Base-by-base conservation (phyloP, 1,140 invertebrate species). In the Drosophila leontia region DNA sequence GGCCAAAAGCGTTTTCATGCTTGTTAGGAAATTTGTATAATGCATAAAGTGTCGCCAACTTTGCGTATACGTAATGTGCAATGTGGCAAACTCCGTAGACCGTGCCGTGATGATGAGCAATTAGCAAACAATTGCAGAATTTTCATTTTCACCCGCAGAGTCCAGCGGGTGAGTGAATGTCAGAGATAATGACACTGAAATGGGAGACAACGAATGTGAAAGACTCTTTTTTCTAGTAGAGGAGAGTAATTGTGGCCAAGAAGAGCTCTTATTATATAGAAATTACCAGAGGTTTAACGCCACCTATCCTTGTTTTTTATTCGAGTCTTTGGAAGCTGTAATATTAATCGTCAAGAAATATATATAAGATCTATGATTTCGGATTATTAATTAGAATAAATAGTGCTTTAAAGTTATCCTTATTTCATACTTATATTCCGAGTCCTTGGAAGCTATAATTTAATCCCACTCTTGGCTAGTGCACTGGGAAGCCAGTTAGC, bases 61-160 rank as follows among this genome's bases (percentile, higher is more conserved):
- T 78, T 78, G 83, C 82, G 83, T 85, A 85, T 86, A 82, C 82
- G 78, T 85, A 86, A 88, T 88, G 64, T 80, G 63, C 61, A 68
- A 64, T 67, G 80, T 77, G 45, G 74, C 78, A 68, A 64, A 74
- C 45, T 65, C 71, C 51, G 45, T 56, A 67, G 77, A 71, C 68
- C 75, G 59, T 87, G 67, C 79, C 53, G 68, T 59, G 70, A 72
- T 86, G 83, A 86, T 86, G 84, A 87, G 84, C 85, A 87, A 90
- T 87, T 87, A 90, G 79, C 84, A 87, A 88, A 87, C 84, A 87
- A 87, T 87, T 83, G 64, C 80, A 80, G 65, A 74, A 75, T 83
- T 87, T 83, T 78, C 75, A 78, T 83, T 83, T 84, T 74, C 68
- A 80, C 68, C 74, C 67, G 45, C 79, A 80, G 44, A 34, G 64